A percentile compares a stretch with the other conserved stretches of the same genome.
phyloP scores from a whole-genome alignment of 2,888 invertebrate species.

The Acleris emargana region DNA sequence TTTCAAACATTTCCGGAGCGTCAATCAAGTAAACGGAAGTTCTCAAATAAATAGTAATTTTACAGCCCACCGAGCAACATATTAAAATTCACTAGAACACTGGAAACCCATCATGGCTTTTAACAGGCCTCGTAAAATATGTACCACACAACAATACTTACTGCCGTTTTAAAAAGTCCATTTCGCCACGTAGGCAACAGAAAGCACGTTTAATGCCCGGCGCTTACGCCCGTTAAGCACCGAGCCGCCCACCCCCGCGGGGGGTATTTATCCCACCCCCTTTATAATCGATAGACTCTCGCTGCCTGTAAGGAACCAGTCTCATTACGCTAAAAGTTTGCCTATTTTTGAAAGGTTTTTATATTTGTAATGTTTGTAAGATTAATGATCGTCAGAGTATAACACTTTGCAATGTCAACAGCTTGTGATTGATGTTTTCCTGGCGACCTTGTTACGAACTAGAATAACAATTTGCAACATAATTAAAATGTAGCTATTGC shows the following conservation, averaged over 20 bases:
- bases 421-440: too few relatives aligned
- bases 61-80: too few relatives aligned
- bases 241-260: slow-evolving; percentile 12
- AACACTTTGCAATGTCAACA: neutral
- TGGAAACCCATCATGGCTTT: too few relatives aligned
- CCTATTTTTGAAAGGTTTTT: slow-evolving; percentile 10
- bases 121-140: too few relatives aligned
- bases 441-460: too few relatives aligned
- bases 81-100: too few relatives aligned
- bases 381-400: neutral
- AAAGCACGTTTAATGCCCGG: slow-evolving; percentile 23
- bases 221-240: slow-evolving; percentile 24
- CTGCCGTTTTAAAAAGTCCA: slow-evolving; percentile 28
- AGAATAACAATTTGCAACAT: too few relatives aligned
- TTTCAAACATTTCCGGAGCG: too few relatives aligned
- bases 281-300: slow-evolving; percentile 63
- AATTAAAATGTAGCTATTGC: too few relatives aligned
- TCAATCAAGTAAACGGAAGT: too few relatives aligned
- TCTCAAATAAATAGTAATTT: too few relatives aligned
- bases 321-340: slow-evolving; percentile 16
- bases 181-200: slow-evolving; percentile 26
- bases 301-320: slow-evolving; percentile 36
- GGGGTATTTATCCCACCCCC: slow-evolving; percentile 45
- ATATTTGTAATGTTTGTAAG: neutral
- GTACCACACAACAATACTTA: slow-evolving; percentile 9